Evolutionary conservation across 1,140 invertebrate genomes (phyloP), one percentile per base, ranked within the genome.

Genomic region (Stegodyphus dumicola): DNA sequence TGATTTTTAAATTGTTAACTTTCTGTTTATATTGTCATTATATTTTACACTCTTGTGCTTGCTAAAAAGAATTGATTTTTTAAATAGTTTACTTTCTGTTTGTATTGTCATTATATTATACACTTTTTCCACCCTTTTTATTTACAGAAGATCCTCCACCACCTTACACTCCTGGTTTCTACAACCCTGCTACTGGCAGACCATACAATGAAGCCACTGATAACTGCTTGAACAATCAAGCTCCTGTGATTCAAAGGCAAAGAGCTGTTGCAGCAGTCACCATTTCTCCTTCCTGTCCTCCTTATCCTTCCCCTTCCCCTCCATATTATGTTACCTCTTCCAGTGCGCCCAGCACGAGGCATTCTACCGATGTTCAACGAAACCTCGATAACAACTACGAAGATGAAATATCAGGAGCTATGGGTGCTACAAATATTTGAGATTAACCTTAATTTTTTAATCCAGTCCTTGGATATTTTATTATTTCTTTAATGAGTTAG

Each of bases 61-160:
- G 60, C n/a, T 64, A 64, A 64, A 11, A 64, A 64, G n/a, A 60
- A 60, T 60, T 60, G 15, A 15, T 15, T 33, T 64, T 64, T 64
- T n/a, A 64, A 64, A 64, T 11, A n/a, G n/a, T 11, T n/a, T 11
- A n/a, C n/a, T n/a, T n/a, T 64, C 60, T 64, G 10, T 11, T 64
- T n/a, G n/a, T 10, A 64, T 64, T 64, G 10, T 11, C 4, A 64
- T n/a, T n/a, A 64, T 4, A 11, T 64, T 64, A 2, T 11, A 11
- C 2, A 2, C 10, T 10, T 4, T 2, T 11, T 3, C 33, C 33
- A 1, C 33, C 33, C 6, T 77, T 74, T 56, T 17, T 70, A 77
- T 65, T 87, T 11, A 2, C 60, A 88, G 88, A 86, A 84, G 88
- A 88, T 75, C 88, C 88, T 17, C 88, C 88, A n/a, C 88, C 88